A percentile compares a stretch with the other conserved stretches of the same genome.
Evolutionary conservation across 1,140 invertebrate genomes (phyloP).

Genomic region (Temnothorax nylanderi): DNA sequence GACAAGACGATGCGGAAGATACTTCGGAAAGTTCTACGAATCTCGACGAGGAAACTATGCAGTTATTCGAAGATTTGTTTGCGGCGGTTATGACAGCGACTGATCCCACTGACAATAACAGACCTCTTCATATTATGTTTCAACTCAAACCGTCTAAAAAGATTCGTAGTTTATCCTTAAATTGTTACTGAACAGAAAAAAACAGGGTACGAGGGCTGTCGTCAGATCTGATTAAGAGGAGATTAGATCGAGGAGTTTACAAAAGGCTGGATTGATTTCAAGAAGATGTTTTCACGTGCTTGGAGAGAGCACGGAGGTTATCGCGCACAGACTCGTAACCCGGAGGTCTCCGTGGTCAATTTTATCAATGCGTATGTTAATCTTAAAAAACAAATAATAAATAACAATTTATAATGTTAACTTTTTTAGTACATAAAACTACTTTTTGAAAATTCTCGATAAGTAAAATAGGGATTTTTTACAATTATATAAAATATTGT

Average conservation of each 20-base stretch:
- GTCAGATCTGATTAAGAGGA: constrained; percentile 93
- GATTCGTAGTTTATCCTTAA: constrained; percentile 72
- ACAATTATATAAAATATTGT: background rate
- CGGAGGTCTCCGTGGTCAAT: constrained; percentile 97
- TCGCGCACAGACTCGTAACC: constrained; percentile 97
- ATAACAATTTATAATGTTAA: constrained; percentile 22
- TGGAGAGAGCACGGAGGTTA: constrained; percentile 94
- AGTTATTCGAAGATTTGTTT: constrained; percentile 93
- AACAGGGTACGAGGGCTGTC: constrained; percentile 92
- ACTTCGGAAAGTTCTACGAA: constrained; percentile 90
- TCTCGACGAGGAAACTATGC: constrained; percentile 90
- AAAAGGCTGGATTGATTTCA: constrained; percentile 97
- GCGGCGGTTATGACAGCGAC: constrained; percentile 92
- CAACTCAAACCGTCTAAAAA: constrained; percentile 96
- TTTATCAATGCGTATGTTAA: constrained; percentile 95
- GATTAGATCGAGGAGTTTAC: constrained; percentile 95
- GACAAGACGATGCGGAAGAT: constrained; percentile 87
- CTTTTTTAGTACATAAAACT: constrained; percentile 4
- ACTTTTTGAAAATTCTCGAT: background rate
- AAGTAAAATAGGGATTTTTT: background rate
- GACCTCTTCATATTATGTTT: constrained; percentile 93
- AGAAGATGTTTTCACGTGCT: constrained; percentile 97
- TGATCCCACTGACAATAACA: constrained; percentile 93
- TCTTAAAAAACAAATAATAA: constrained; percentile 5
- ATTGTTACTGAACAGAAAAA: constrained; percentile 77